Percentiles rank a stretch among this genome's conserved stretches.
Conservation (phyloP, 2,113 vertebrate genomes). For the Pristiophorus japonicus region DNA sequence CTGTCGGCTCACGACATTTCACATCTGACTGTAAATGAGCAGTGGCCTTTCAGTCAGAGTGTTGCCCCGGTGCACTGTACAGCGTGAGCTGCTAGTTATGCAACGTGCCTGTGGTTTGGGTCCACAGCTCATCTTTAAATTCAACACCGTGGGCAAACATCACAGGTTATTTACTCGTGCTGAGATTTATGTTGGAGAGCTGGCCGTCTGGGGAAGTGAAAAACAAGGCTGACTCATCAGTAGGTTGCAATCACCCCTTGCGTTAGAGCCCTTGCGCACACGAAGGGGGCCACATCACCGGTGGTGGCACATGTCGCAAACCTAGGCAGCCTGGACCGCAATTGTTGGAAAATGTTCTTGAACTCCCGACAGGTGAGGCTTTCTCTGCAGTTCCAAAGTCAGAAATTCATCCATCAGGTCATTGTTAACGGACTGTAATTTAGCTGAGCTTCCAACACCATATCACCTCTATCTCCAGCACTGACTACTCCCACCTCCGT, state of each 20-base stretch:
- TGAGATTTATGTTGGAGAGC: not conserved
- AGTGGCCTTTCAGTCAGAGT: not conserved
- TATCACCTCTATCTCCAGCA: not conserved
- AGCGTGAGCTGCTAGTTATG: not conserved
- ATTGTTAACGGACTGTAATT: not conserved
- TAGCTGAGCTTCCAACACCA: no score
- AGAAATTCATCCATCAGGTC: not conserved
- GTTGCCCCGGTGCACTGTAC: not conserved
- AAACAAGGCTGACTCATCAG: not conserved
- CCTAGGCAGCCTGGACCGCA: not conserved
- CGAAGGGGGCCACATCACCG: not conserved
- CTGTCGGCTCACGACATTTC: slow-evolving; percentile 59
- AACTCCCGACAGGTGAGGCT: not conserved
- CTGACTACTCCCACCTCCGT: not conserved
- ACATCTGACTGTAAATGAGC: slow-evolving; percentile 57
- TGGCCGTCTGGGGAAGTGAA: not conserved
- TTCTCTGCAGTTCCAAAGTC: not conserved
- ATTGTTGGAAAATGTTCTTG: not conserved
- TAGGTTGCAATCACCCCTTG: not conserved
- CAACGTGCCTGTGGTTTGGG: not conserved
- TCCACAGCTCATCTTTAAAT: slow-evolving; percentile 24
- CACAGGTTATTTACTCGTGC: not conserved
- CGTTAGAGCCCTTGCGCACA: not conserved
- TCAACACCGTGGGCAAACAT: not conserved
- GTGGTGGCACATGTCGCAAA: not conserved